These are phyloP conservation scores for Ochropleura leucogaster DNA, from an alignment of 2,888 invertebrate genomes.

Conservation along the genomic window DNA sequence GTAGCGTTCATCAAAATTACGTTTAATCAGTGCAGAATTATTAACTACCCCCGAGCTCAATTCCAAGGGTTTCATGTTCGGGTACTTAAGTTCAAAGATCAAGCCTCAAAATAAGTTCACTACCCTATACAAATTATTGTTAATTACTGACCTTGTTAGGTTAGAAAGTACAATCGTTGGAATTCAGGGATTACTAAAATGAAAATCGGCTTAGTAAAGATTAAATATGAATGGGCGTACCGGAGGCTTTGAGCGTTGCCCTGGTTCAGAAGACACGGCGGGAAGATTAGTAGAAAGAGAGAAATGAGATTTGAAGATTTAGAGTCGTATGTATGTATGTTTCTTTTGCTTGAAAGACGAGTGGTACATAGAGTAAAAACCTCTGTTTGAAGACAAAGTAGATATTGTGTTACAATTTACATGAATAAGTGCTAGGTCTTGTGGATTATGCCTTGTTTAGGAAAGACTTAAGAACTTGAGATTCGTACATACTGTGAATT, in stretches of 20 bases:
- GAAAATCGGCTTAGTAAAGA: slow-evolving; percentile 80
- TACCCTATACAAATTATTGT: slow-evolving; percentile 74
- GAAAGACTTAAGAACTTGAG: neutral
- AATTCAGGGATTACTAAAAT: slow-evolving; percentile 78
- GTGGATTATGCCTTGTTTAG: neutral
- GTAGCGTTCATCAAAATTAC: slow-evolving; percentile 50
- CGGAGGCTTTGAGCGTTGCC: slow-evolving; percentile 56
- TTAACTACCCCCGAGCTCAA: slow-evolving; percentile 46
- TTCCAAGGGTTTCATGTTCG: slow-evolving; percentile 54
- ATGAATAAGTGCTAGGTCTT: neutral
- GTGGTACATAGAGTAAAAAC: neutral
- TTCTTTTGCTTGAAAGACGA: slow-evolving; percentile 8
- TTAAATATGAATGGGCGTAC: slow-evolving; percentile 77
- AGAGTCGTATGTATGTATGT: slow-evolving; percentile 10
- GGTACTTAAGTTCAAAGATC: slow-evolving; percentile 58
- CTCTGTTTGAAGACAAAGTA: neutral
- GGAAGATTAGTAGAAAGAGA: slow-evolving; percentile 28
- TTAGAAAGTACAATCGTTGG: slow-evolving; percentile 71
- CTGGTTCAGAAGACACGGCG: slow-evolving; percentile 46
- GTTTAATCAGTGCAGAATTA: slow-evolving; percentile 60
- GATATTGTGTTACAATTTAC: neutral
- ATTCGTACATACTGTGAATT: too few relatives aligned
- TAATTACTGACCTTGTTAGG: slow-evolving; percentile 74
- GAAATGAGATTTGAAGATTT: slow-evolving; percentile 41
- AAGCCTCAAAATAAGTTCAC: slow-evolving; percentile 64